Evolutionary conservation across 92 coral and sea anemone genomes (phyloP).

Genomic region (Porites rus): DNA sequence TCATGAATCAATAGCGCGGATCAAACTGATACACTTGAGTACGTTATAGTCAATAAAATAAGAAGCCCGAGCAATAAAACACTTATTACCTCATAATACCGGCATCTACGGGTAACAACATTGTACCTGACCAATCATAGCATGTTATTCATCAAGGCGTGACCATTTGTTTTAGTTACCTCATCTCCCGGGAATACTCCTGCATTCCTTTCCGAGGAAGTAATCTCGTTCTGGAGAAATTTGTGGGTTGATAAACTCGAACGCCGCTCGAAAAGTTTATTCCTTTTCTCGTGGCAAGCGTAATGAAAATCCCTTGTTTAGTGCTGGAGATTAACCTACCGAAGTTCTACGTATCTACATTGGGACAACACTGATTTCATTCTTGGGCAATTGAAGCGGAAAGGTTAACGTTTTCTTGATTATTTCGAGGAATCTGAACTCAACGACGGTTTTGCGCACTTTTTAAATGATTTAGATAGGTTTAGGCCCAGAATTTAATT

Average conservation of each 20-base stretch:
- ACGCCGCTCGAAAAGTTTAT: conserved; percentile 23
- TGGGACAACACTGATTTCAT: neutral
- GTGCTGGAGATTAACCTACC: neutral
- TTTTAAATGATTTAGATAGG: too few relatives aligned
- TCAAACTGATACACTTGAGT: conserved; percentile 37
- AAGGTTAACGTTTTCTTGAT: neutral
- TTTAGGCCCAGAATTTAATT: neutral
- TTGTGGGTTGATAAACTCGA: conserved; percentile 1
- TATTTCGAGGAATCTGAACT: too few relatives aligned
- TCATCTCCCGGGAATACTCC: conserved; percentile 51
- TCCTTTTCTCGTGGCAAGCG: neutral
- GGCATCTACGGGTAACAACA: conserved; percentile 74
- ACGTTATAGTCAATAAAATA: conserved; percentile 26
- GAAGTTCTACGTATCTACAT: neutral
- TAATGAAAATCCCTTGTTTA: neutral
- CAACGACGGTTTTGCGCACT: too few relatives aligned
- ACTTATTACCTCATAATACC: conserved; percentile 88
- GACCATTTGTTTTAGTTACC: conserved; percentile 52
- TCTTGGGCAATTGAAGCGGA: neutral
- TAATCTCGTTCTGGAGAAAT: conserved; percentile 30
- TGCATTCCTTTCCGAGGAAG: conserved; percentile 45
- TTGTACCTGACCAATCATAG: conserved; percentile 30
- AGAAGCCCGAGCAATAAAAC: conserved; percentile 17
- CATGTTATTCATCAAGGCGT: conserved; percentile 15
- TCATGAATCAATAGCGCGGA: conserved; percentile 1